phyloP scores from a whole-genome alignment of 2,113 vertebrate genomes.

The Noturus placidus region DNA sequence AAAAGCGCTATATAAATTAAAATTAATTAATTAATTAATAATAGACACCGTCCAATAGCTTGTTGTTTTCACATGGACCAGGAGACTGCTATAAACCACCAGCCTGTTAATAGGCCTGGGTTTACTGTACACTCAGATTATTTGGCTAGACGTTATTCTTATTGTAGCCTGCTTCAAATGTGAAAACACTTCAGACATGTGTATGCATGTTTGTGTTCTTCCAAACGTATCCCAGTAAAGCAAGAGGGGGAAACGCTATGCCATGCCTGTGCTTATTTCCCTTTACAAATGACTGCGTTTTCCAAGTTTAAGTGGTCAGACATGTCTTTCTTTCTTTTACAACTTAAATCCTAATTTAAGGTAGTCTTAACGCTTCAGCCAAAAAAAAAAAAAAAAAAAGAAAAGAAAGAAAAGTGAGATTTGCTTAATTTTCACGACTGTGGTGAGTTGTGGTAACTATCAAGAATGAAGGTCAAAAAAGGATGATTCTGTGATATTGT shows the following conservation, averaged over 20 bases:
- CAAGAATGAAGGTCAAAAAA: constrained; percentile 2
- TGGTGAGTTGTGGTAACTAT: background rate
- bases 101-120: background rate
- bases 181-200: background rate
- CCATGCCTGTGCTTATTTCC: background rate
- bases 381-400: background rate
- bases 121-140: background rate
- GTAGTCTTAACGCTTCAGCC: background rate
- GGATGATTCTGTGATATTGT: background rate
- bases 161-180: background rate
- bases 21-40: no score
- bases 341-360: background rate
- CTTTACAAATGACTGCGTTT: background rate
- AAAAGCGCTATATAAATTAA: no score
- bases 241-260: background rate
- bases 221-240: background rate
- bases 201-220: background rate
- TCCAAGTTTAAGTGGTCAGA: no score
- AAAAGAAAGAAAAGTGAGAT: background rate
- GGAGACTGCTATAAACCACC: background rate
- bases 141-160: background rate
- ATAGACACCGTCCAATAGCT: background rate
- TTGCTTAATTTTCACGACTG: background rate
- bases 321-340: background rate
- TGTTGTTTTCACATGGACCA: background rate